These are phyloP conservation scores for Chanos chanos DNA, from an alignment of 2,797 vertebrate genomes.

Conservation along the genomic window DNA sequence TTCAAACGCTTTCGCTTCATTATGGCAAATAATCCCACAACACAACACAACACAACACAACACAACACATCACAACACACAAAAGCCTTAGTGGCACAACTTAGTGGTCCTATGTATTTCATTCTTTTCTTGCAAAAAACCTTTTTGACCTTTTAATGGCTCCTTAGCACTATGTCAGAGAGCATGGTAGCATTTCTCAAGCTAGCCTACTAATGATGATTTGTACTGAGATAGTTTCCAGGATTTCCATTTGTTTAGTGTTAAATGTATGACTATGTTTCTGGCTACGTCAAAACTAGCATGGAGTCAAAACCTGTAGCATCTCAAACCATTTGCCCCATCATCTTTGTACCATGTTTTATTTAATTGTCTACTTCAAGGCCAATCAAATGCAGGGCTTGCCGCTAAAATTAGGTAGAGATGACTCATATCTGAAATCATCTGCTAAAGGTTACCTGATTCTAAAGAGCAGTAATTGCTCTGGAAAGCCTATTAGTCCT, in stretches of 20 bases:
- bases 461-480: conserved; percentile 77
- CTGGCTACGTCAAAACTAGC: conserved; percentile 3
- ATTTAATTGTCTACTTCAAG: conserved; percentile 64
- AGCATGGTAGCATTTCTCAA: no score
- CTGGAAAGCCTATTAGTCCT: conserved; percentile 54
- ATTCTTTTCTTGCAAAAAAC: no score
- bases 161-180: no score
- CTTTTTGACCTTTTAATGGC: no score
- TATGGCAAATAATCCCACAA: conserved; percentile 15
- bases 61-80: conserved; percentile 19
- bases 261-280: conserved; percentile 10
- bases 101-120: no score
- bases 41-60: conserved; percentile 19
- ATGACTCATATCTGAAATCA: conserved; percentile 91
- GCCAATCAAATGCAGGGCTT: conserved; percentile 69
- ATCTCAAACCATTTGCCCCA: conserved; percentile 39
- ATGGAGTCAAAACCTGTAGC: conserved; percentile 12
- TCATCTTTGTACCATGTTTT: conserved; percentile 60
- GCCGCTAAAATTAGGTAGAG: conserved; percentile 79
- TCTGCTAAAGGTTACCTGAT: conserved; percentile 88
- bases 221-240: no score
- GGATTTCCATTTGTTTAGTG: background rate
- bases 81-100: no score
- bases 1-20: conserved; percentile 19
- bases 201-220: no score